phyloP scores from a whole-genome alignment of 2,888 invertebrate species.

The Ochropacha duplaris region DNA sequence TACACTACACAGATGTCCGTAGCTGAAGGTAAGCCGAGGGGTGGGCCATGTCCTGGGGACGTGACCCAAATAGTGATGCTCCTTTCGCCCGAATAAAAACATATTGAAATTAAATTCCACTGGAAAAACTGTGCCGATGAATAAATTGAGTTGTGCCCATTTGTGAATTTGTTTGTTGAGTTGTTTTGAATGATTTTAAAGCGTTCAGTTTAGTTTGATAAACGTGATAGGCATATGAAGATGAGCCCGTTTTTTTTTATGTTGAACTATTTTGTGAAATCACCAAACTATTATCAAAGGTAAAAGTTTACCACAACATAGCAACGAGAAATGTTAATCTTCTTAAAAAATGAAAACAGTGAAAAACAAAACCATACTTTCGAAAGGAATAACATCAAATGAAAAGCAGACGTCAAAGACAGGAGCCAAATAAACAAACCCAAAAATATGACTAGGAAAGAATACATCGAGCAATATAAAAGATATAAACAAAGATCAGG shows the following conservation, averaged over 20 bases:
- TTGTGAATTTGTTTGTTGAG: constrained; percentile 4
- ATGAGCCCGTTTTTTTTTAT: not conserved
- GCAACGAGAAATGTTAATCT: not conserved
- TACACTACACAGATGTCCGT: not conserved
- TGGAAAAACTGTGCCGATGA: constrained; percentile 10
- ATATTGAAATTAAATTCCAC: constrained; percentile 37
- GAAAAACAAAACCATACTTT: not conserved
- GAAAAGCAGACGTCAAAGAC: not conserved
- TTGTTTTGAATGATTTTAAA: constrained; percentile 2
- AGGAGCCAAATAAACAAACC: not conserved
- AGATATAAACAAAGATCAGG: constrained; percentile 29
- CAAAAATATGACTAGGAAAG: not conserved
- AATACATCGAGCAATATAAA: constrained; percentile 9
- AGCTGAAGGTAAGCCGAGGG: constrained; percentile 6
- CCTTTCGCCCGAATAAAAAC: constrained; percentile 26
- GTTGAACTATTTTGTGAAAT: not conserved
- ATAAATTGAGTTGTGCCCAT: constrained; percentile 6
- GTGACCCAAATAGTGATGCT: constrained; percentile 30
- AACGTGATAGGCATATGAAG: not conserved
- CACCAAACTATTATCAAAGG: not conserved
- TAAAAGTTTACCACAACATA: not conserved
- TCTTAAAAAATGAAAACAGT: not conserved
- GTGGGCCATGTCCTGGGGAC: constrained; percentile 14
- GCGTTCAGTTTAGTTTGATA: not conserved
- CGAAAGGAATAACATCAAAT: not conserved